These are phyloP conservation scores for Drosophila tsacasi DNA, from an alignment of 1,140 invertebrate species.

Conservation along the genomic window DNA sequence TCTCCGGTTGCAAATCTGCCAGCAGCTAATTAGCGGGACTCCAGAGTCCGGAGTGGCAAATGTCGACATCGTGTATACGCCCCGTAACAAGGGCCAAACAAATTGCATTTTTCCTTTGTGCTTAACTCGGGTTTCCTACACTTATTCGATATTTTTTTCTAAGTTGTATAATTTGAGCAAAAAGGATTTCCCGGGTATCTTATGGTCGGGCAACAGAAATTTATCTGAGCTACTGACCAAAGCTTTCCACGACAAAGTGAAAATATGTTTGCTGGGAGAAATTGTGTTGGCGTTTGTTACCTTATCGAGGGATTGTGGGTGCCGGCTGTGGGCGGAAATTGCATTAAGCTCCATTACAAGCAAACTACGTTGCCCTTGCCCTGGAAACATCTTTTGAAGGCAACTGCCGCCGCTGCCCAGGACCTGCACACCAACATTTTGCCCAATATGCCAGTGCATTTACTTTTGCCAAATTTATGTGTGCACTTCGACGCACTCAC, in stretches of 20 bases:
- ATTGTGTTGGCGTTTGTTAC: slow-evolving; percentile 45
- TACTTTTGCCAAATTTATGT: slow-evolving; percentile 77
- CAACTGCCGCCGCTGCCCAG: background rate
- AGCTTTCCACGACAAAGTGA: slow-evolving; percentile 32
- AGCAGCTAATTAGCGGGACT: slow-evolving; percentile 73
- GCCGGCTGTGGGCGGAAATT: slow-evolving; percentile 44
- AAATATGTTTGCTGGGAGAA: slow-evolving; percentile 65
- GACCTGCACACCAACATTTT: slow-evolving; percentile 38
- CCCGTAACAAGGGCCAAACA: slow-evolving; percentile 67
- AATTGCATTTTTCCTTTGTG: slow-evolving; percentile 55
- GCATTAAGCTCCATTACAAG: slow-evolving; percentile 77
- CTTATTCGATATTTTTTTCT: slow-evolving; percentile 1
- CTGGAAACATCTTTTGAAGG: slow-evolving; percentile 26
- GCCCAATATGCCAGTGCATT: slow-evolving; percentile 79
- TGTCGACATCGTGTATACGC: slow-evolving; percentile 78
- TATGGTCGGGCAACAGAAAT: background rate
- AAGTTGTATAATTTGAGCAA: background rate
- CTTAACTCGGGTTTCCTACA: slow-evolving; percentile 1
- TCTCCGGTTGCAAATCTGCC: slow-evolving; percentile 64
- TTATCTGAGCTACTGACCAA: slow-evolving; percentile 13
- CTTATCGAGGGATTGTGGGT: slow-evolving; percentile 15
- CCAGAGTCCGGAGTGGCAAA: slow-evolving; percentile 59
- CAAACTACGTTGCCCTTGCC: slow-evolving; percentile 39
- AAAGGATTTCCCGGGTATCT: no score
- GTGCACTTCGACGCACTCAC: slow-evolving; percentile 64